phyloP scores from a whole-genome alignment of 1,140 invertebrate genomes.

The Hypsibius dujardini region DNA sequence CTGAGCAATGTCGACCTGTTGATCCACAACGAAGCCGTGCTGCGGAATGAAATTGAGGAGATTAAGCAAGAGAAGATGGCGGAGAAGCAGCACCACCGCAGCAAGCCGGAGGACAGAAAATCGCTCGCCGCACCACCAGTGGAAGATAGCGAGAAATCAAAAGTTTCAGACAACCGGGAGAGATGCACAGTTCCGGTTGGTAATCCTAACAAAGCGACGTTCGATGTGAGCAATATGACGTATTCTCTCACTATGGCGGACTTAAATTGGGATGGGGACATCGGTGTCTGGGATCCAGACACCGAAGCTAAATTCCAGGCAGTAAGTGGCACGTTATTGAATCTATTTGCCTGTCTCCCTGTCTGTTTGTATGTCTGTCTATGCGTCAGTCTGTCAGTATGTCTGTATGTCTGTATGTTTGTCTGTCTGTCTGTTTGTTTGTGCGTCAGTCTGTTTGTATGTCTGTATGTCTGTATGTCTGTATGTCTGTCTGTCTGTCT shows the following conservation, averaged over 20 bases:
- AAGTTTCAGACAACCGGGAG: no score
- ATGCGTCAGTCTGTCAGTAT: background rate
- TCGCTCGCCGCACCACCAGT: no score
- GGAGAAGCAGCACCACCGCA: background rate
- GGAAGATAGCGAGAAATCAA: no score
- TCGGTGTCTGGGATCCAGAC: no score
- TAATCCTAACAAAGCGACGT: constrained; percentile 1
- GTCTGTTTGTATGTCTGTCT: no score
- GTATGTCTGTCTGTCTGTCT: background rate
- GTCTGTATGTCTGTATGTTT: background rate
- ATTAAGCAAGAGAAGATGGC: background rate
- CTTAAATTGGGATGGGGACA: background rate
- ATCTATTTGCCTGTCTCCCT: no score
- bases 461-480: background rate
- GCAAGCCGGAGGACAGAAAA: background rate
- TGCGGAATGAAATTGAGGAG: background rate
- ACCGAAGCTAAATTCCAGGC: no score
- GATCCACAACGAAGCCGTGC: background rate
- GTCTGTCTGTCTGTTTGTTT: no score
- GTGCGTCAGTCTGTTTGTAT: background rate
- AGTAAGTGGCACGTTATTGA: no score
- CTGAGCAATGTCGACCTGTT: background rate
- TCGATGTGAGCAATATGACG: background rate
- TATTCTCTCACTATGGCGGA: background rate
- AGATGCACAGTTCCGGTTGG: background rate